Evolutionary conservation across 1,140 invertebrate species (phyloP), one percentile per base, ranked within the genome.

Genomic region (Archivesica marissinica): DNA sequence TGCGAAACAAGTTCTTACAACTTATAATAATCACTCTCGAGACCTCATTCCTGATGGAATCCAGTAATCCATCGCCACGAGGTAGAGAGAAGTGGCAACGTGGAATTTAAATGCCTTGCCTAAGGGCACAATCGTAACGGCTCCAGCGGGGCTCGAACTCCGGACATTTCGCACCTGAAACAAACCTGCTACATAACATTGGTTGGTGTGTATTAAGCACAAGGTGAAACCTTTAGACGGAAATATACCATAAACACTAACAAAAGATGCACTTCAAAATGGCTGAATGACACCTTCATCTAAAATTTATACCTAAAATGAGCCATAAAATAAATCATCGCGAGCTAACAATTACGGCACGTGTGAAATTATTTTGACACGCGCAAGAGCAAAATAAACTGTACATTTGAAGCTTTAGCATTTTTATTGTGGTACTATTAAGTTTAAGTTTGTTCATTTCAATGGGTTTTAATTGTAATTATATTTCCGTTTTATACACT

Each of bases 301-400:
- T 33, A 79, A 61, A 61, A 79, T 79, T 79, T 79, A 79, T 66
- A 33, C 56, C 25, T 7, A 39, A 79, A 79, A 61, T 64, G 56
- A 25, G 6, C 35, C 35, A 66, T 79, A 79, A 76, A 76, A 79
- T 47, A 17, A 23, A 66, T 66, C 41, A 50, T 28, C 20, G 3
- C 17, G 25, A 50, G 23, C 15, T 47, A 39, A 64, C 56, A 79
- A 79, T 47, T 64, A 66, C 28, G 56, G 35, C 76, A 79, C 76
- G 76, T 79, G 76, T 50, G 59, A 66, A 79, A 79, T 79, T 64
- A 66, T 64, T 39, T 39, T 66, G 76, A 79, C 76, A 79, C 76
- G 76, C 76, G 76, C 54, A 50, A 47, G 76, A 66, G n/a, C 76
- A 64, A 79, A 44, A 79, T 64, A 66, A 59, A 33, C 39, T n/a